Conservation (phyloP, 53 echinoderm and acorn worm species). For the Antedon mediterranea region DNA sequence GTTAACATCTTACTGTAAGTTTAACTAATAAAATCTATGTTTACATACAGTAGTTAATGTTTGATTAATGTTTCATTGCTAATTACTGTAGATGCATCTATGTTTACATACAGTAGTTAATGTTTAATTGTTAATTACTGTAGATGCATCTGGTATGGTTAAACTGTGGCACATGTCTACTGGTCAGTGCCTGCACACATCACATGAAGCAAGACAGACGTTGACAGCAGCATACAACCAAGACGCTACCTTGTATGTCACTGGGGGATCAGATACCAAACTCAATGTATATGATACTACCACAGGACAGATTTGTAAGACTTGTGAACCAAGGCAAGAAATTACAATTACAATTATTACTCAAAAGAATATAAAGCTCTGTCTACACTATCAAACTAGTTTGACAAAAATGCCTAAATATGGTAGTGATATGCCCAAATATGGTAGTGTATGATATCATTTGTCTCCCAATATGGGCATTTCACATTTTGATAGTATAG, state of each 20-base stretch:
- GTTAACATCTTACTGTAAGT: no score
- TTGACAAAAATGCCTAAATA: no score
- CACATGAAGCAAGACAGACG: conserved; percentile 63
- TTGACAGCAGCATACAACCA: conserved; percentile 53
- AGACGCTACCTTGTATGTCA: conserved; percentile 31
- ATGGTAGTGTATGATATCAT: no score
- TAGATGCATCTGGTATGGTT: conserved; percentile 84
- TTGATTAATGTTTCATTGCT: neutral
- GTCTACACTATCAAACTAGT: no score
- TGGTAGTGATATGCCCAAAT: no score
- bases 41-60: no score
- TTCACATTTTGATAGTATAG: no score
- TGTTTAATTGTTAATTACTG: neutral
- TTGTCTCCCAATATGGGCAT: no score
- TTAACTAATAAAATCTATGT: no score
- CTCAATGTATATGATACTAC: conserved; percentile 55
- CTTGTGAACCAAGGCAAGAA: conserved; percentile 76
- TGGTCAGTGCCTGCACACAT: conserved; percentile 53
- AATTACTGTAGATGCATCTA: conserved; percentile 69
- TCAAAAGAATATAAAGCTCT: no score
- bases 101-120: no score
- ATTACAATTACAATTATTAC: no score
- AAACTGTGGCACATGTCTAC: conserved; percentile 68
- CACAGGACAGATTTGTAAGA: conserved; percentile 42
- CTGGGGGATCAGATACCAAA: conserved; percentile 63